These are phyloP conservation scores for Aphis craccivora DNA, from an alignment of 1,140 invertebrate species.

Conservation along the genomic window DNA sequence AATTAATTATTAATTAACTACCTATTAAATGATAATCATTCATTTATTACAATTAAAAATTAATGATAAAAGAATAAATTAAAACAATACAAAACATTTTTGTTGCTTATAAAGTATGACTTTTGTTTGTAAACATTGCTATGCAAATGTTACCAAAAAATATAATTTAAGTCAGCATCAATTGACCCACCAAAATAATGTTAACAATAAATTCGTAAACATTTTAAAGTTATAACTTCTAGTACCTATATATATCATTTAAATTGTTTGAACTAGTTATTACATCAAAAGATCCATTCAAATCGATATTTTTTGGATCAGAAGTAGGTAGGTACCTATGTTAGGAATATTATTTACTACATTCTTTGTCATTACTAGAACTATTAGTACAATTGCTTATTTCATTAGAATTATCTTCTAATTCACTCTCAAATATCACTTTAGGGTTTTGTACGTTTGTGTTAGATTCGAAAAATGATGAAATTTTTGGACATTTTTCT, in stretches of 20 bases:
- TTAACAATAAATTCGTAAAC: too few species aligned
- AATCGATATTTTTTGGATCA: not conserved
- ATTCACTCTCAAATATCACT: not conserved
- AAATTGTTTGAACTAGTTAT: not conserved
- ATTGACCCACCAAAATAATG: too few species aligned
- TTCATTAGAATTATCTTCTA: not conserved
- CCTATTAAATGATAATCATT: not conserved
- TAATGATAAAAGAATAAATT: not conserved
- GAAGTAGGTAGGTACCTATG: not conserved
- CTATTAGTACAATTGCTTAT: not conserved
- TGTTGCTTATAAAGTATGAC: not conserved
- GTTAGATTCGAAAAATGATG: not conserved
- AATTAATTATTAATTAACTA: not conserved
- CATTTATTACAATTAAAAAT: not conserved
- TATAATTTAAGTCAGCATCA: too few species aligned
- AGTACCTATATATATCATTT: not conserved
- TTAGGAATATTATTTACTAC: too few species aligned
- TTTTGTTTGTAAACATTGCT: too few species aligned
- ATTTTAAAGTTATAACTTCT: too few species aligned
- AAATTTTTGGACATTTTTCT: not conserved
- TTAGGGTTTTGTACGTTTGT: not conserved
- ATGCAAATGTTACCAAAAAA: too few species aligned
- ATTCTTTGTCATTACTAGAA: too few species aligned
- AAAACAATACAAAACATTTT: not conserved
- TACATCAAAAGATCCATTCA: not conserved